Percentiles rank a stretch among this genome's conserved stretches.
Conservation (phyloP, 2,797 vertebrate genomes). For the Triplophysa yarkandensis region DNA sequence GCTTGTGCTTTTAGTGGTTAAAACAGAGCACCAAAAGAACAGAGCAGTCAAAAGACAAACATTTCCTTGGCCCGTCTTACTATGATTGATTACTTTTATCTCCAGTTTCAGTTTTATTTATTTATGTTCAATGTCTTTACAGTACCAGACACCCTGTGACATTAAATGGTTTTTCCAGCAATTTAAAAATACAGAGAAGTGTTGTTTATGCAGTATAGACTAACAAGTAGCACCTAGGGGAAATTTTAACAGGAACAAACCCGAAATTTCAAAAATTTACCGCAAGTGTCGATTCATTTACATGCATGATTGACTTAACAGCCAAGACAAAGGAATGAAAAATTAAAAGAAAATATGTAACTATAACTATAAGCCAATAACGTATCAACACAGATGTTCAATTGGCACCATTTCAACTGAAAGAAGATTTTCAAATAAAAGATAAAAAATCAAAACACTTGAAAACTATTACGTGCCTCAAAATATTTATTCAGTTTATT, state of each 20-base stretch:
- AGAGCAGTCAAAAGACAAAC: constrained; percentile 36
- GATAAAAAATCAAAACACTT: not conserved
- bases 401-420: not conserved
- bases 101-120: constrained; percentile 61
- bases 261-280: constrained; percentile 60
- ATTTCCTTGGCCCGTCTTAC: constrained; percentile 26
- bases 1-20: constrained; percentile 35
- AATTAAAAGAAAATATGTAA: not conserved
- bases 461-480: not conserved
- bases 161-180: constrained; percentile 72
- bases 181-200: constrained; percentile 65
- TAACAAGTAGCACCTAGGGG: constrained; percentile 67
- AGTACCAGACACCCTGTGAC: constrained; percentile 54
- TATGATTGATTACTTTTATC: constrained; percentile 54
- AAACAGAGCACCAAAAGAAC: constrained; percentile 27
- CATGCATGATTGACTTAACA: not conserved
- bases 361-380: not conserved
- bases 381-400: not conserved
- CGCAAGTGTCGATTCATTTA: not conserved
- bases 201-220: constrained; percentile 71
- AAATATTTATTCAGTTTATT: not conserved
- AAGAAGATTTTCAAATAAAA: not conserved
- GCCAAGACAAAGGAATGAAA: not conserved
- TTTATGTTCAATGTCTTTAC: constrained; percentile 61
- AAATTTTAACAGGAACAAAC: constrained; percentile 66